These are phyloP conservation scores for Toxotes jaculatrix DNA, from an alignment of 2,113 vertebrate genomes.

Conservation along the genomic window DNA sequence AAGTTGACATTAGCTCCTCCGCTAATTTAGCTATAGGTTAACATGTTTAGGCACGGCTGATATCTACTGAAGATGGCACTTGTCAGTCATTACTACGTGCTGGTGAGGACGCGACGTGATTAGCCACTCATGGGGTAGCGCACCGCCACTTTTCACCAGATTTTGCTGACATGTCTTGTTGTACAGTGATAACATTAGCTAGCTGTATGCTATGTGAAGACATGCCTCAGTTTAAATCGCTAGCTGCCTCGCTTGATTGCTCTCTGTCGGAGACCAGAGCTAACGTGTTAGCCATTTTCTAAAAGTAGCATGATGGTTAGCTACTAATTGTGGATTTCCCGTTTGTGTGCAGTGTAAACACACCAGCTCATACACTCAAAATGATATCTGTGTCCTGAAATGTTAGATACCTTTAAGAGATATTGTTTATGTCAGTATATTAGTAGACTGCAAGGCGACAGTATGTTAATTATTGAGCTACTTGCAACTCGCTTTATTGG, in stretches of 20 bases:
- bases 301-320: conserved; percentile 13
- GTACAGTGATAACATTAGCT: conserved; percentile 1
- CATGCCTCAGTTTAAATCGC: conserved; percentile 26
- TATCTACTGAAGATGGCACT: conserved; percentile 14
- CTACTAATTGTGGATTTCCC: not conserved
- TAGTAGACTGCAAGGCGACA: not conserved
- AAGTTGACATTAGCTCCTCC: conserved; percentile 67
- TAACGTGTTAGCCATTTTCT: conserved; percentile 61
- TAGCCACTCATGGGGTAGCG: fast-evolving
- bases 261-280: conserved; percentile 24
- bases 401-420: not conserved
- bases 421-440: not conserved
- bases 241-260: conserved; percentile 29
- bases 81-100: conserved; percentile 18
- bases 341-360: conserved; percentile 13
- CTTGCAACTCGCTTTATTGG: not conserved
- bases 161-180: not conserved
- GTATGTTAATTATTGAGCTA: not conserved
- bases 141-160: not conserved
- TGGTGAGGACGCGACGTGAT: not conserved
- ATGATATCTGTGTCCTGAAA: not conserved
- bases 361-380: not conserved
- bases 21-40: conserved; percentile 63
- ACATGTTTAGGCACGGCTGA: conserved; percentile 14
- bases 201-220: conserved; percentile 20